Conservation (phyloP, 1,140 invertebrate species). For the Homalodisca vitripennis region DNA sequence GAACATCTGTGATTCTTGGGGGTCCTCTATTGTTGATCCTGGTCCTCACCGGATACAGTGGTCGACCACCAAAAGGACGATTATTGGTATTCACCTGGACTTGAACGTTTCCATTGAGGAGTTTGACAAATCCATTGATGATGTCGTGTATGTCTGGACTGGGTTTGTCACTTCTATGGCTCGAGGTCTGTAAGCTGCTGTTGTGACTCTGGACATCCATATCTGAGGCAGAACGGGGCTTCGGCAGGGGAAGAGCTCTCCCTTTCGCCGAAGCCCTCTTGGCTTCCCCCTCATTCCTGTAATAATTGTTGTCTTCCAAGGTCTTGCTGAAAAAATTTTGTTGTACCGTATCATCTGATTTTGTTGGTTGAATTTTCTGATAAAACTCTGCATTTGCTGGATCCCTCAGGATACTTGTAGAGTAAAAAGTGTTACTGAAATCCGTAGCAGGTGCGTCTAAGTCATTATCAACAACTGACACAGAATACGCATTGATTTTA, state of each 20-base stretch:
- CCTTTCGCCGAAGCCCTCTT: slow-evolving; percentile 63
- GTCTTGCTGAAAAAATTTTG: slow-evolving; percentile 6
- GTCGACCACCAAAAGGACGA: slow-evolving; percentile 41
- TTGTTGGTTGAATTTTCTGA: slow-evolving; percentile 19
- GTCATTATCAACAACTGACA: background rate
- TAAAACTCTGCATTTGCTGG: slow-evolving; percentile 4
- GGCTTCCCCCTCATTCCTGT: slow-evolving; percentile 63
- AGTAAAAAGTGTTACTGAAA: background rate
- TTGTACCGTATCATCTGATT: background rate
- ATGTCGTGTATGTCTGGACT: slow-evolving; percentile 87
- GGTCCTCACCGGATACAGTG: slow-evolving; percentile 52
- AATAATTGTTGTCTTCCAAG: background rate
- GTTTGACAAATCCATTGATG: slow-evolving; percentile 84
- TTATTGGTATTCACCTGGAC: slow-evolving; percentile 46
- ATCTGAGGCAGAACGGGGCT: slow-evolving; percentile 53
- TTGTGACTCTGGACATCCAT: background rate
- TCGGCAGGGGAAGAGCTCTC: slow-evolving; percentile 57
- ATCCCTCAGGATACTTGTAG: background rate
- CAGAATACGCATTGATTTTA: background rate
- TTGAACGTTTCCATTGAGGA: slow-evolving; percentile 85
- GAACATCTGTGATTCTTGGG: slow-evolving; percentile 73
- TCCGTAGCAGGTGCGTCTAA: background rate
- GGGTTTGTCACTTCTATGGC: slow-evolving; percentile 37
- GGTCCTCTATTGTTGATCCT: slow-evolving; percentile 89
- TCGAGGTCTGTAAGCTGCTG: slow-evolving; percentile 37